Evolutionary conservation across 1,140 invertebrate genomes (phyloP), one percentile per base, ranked within the genome.

Genomic region (Trypoxylus dichotomus): DNA sequence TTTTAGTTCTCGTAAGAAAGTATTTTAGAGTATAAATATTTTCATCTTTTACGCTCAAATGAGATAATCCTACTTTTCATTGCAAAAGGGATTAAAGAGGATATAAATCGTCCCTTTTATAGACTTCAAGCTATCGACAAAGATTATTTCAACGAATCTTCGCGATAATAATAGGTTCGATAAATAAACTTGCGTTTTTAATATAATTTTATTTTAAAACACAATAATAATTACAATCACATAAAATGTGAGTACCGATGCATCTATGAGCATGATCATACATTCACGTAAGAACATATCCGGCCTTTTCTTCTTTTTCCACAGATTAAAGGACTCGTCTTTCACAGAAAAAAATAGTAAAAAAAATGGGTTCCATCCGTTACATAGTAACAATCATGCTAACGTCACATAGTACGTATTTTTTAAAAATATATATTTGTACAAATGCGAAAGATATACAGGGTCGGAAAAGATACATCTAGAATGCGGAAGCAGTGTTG

Each of bases 381-480:
- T 74, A 74, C 72, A 74, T n/a, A 74, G 72, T 74, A 74, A 74
- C 72, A 74, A 74, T 74, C 72, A 74, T 74, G 72, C 72, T 74
- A 74, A 74, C 72, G 72, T 74, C 72, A 43, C 72, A 74, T 74
- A 41, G 41, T 68, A 68, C 60, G 60, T 24, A 11, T 27, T 68
- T 24, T 37, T 37, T 37, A 37, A 7, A 5, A 37, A 8, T 37
- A 37, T 37, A 37, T 7, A 37, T 37, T 7, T 37, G 32, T 37
- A 37, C 32, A 37, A 37, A 37, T 37, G 10, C 32, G 32, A 37
- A 37, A 37, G 10, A 37, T 37, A 37, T 37, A 37, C 32, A 37
- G 32, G 32, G 32, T 37, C 10, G 10, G 32, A 37, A 37, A 5
- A 37, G 10, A 37, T 7, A 37, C 32, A 37, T 37, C 32, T 37